phyloP scores from a whole-genome alignment of 2,888 invertebrate genomes.

The Lasioglossum zephyrum region DNA sequence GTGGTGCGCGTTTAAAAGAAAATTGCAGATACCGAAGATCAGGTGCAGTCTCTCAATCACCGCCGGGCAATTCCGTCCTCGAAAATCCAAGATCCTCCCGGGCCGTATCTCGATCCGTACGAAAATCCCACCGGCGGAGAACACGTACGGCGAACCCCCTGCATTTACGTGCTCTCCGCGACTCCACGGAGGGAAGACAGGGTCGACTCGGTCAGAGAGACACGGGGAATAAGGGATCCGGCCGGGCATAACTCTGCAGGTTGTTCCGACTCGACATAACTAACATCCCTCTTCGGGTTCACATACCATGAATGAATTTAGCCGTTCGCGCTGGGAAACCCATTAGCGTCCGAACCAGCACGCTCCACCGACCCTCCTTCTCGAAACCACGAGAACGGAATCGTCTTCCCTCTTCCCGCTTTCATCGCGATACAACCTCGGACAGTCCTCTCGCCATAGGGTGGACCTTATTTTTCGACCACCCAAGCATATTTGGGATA shows the following conservation, averaged over 20 bases:
- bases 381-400: conserved; percentile 16
- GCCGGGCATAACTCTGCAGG: conserved; percentile 63
- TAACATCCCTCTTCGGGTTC: conserved; percentile 62
- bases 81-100: conserved; percentile 31
- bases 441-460: conserved; percentile 18
- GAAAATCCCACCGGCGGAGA: conserved; percentile 41
- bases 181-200: not conserved
- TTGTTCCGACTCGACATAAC: conserved; percentile 69
- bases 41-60: not conserved
- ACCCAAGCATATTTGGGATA: not conserved
- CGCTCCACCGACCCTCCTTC: conserved; percentile 51
- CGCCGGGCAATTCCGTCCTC: conserved; percentile 22
- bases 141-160: conserved; percentile 46
- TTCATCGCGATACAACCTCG: conserved; percentile 36
- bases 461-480: not conserved
- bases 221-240: conserved; percentile 54
- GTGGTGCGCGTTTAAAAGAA: conserved; percentile 9
- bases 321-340: conserved; percentile 70
- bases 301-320: conserved; percentile 44
- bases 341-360: conserved; percentile 73
- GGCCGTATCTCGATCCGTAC: conserved; percentile 37
- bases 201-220: conserved; percentile 1
- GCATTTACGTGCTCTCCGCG: conserved; percentile 25
- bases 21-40: conserved; percentile 11
- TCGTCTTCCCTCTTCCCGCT: conserved; percentile 37